Conservation (phyloP, 2,888 invertebrate genomes). For the Cheilosia urbana region DNA sequence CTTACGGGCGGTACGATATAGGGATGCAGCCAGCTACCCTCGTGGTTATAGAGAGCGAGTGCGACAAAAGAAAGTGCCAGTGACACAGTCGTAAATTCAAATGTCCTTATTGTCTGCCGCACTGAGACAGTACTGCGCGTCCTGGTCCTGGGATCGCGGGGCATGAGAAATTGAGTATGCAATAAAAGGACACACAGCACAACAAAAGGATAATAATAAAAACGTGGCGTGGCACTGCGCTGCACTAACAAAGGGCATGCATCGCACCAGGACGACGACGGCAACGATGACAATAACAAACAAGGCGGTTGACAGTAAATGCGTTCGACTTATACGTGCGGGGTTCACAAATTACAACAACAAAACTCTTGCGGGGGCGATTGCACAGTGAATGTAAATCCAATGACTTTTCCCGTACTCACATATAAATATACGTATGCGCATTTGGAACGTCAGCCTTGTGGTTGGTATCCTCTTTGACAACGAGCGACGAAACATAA, state of each 20-base stretch:
- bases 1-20: conserved; percentile 19
- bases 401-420: conserved; percentile 31
- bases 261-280: conserved; percentile 26
- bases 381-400: conserved; percentile 14
- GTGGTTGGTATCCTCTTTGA: conserved; percentile 50
- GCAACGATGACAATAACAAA: conserved; percentile 53
- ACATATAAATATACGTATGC: conserved; percentile 13
- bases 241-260: conserved; percentile 33
- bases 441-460: conserved; percentile 31
- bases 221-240: conserved; percentile 18
- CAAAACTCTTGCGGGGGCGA: neutral
- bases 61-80: conserved; percentile 59
- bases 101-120: conserved; percentile 59
- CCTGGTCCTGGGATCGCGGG: neutral
- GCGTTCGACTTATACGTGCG: conserved; percentile 51
- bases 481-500: conserved; percentile 23
- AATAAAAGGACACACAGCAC: conserved; percentile 55
- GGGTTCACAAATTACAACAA: conserved; percentile 60
- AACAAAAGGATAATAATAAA: conserved; percentile 58
- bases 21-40: neutral
- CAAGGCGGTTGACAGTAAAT: conserved; percentile 63
- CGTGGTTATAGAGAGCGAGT: neutral
- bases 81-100: conserved; percentile 67
- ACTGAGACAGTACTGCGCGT: neutral
- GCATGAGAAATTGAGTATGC: conserved; percentile 49